Base-by-base conservation (phyloP, 2,888 invertebrate species). In the Eucriotettix oculatus region DNA sequence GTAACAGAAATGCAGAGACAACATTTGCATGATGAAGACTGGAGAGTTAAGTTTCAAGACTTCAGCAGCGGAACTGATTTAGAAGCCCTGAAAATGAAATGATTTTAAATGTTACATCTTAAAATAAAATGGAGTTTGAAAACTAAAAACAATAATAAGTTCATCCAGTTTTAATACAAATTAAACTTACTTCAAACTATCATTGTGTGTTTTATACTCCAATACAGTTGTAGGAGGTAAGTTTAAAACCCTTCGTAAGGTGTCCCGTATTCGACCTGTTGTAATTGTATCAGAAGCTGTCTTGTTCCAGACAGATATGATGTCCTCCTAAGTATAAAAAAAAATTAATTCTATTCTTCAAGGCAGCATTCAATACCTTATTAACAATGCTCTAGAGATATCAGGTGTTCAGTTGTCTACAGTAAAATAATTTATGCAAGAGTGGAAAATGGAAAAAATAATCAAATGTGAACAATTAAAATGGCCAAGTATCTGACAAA, bases 281-380 rank as follows among this genome's bases (percentile, higher is more conserved):
- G 91, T 90, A 65, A 81, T 83, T 70, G 85, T 83, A 78, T 98
- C 96, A 65, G 87, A 83, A 59, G 97, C 93, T 67, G 92, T 95
- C 74, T 90, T 86, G 76, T 97, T 97, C 97, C 98, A 98, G 69
- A 98, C 85, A 66, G 95, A 93, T 70, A 98, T 83, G 72, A 94
- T 88, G 73, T 96, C 97, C 76, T 97, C 97, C 90, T 93, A 71
- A 0, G 67, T 68, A 65, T 14, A 60, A 62, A 58, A 58, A 3
- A 2, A 29, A 29, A 29, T 52, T 52, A 52, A 3, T 16, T 16
- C 7, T n/a, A 16, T 52, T 52, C n/a, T 29, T 29, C 3, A 29
- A 2, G 29, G 29, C 29, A 29, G 7, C 29, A 29, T 29, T 29
- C 7, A 2, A 2, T 29, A 5, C 29, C 7, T 5, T 29, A 29